Percentiles rank a stretch among this genome's conserved stretches.
These are phyloP conservation scores for Ormyrus nitidulus DNA, from an alignment of 2,888 invertebrate genomes.

Conservation along the genomic window DNA sequence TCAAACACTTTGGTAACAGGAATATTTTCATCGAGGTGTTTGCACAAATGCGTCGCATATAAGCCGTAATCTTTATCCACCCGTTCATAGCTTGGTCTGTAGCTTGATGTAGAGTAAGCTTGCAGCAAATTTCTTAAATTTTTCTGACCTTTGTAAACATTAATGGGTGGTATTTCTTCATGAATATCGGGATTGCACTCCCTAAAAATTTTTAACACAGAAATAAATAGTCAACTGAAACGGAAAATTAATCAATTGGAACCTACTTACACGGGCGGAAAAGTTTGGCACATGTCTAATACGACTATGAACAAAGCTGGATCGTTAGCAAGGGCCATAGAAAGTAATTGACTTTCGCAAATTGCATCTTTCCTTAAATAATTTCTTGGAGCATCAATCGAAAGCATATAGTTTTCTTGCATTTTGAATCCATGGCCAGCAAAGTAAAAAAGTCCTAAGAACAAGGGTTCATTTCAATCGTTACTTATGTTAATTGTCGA, in stretches of 20 bases:
- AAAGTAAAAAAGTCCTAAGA: constrained; percentile 70
- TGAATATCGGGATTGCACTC: constrained; percentile 69
- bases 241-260: not conserved
- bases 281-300: constrained; percentile 72
- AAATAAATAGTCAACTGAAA: not conserved
- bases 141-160: constrained; percentile 65
- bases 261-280: constrained; percentile 67
- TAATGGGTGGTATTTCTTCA: constrained; percentile 66
- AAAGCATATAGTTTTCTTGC: constrained; percentile 71
- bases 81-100: constrained; percentile 64
- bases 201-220: constrained; percentile 55
- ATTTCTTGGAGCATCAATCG: constrained; percentile 67
- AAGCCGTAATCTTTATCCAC: constrained; percentile 65
- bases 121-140: constrained; percentile 69
- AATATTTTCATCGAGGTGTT: constrained; percentile 66
- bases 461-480: not conserved
- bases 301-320: constrained; percentile 69
- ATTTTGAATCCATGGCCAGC: constrained; percentile 73
- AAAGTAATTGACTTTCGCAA: constrained; percentile 69
- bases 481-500: not conserved
- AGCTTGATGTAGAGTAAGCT: constrained; percentile 71
- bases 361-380: constrained; percentile 67
- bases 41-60: constrained; percentile 68
- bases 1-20: constrained; percentile 69
- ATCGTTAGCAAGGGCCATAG: constrained; percentile 64